Evolutionary conservation across 2,797 vertebrate species (phyloP).

Genomic region (Cirrhinus molitorella): DNA sequence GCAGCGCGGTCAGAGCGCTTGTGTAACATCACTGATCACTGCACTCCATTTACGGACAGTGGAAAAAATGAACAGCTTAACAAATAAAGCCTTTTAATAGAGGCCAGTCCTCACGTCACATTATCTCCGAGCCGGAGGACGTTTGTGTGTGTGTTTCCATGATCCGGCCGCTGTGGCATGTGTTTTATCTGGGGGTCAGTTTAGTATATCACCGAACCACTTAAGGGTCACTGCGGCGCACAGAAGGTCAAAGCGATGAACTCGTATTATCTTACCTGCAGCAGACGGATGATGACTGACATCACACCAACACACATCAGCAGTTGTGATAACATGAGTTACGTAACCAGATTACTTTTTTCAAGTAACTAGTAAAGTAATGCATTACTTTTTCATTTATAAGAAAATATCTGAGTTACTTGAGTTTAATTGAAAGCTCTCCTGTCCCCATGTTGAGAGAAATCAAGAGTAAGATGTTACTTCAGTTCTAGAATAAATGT

Average conservation of each 20-base stretch:
- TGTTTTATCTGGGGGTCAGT: slow-evolving; percentile 78
- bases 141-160: slow-evolving; percentile 73
- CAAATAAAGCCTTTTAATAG: slow-evolving; percentile 61
- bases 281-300: not conserved
- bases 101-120: slow-evolving; percentile 72
- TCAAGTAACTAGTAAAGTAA: too few species aligned
- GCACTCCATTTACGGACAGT: slow-evolving; percentile 51
- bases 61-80: slow-evolving; percentile 58
- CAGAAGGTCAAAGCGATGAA: slow-evolving; percentile 42
- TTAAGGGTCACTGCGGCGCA: slow-evolving; percentile 72
- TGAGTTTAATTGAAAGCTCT: too few species aligned
- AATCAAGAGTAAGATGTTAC: too few species aligned
- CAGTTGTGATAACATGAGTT: too few species aligned
- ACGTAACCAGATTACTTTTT: too few species aligned
- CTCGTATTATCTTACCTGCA: not conserved
- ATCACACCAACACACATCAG: not conserved
- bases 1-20: slow-evolving; percentile 16
- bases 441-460: too few species aligned
- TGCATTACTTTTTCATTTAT: too few species aligned
- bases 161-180: slow-evolving; percentile 80
- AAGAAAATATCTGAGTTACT: too few species aligned
- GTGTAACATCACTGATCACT: slow-evolving; percentile 52
- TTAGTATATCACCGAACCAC: slow-evolving; percentile 77
- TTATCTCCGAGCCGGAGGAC: slow-evolving; percentile 75
- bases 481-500: too few species aligned